phyloP scores from a whole-genome alignment of 2,888 invertebrate species.

The Lasioglossum marginatum region DNA sequence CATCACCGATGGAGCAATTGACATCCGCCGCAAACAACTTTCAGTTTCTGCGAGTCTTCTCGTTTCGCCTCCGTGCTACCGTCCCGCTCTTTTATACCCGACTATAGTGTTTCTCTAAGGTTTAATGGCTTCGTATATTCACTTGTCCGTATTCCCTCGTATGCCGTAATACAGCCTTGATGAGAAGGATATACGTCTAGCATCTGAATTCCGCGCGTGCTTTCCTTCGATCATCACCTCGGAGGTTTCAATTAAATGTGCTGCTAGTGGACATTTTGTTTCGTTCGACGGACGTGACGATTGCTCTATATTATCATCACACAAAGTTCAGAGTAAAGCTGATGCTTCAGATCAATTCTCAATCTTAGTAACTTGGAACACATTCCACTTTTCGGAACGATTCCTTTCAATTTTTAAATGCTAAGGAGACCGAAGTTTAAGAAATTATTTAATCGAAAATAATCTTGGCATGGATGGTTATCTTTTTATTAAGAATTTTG shows the following conservation, averaged over 20 bases:
- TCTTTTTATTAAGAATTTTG: not conserved
- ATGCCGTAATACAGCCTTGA: slow-evolving; percentile 63
- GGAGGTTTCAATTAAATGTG: slow-evolving; percentile 44
- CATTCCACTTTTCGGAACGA: not conserved
- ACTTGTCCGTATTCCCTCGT: slow-evolving; percentile 34
- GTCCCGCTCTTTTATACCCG: slow-evolving; percentile 18
- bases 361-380: not conserved
- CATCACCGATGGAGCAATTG: slow-evolving; percentile 46
- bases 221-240: slow-evolving; percentile 46
- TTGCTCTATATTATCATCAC: not conserved
- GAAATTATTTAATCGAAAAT: not conserved
- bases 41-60: slow-evolving; percentile 66
- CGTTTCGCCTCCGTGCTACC: slow-evolving; percentile 26
- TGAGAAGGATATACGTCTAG: slow-evolving; percentile 54
- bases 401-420: not conserved
- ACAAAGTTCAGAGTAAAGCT: not conserved
- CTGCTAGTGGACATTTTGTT: slow-evolving; percentile 14
- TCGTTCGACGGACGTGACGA: not conserved
- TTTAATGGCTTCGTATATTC: slow-evolving; percentile 54
- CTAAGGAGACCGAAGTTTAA: not conserved
- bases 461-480: not conserved
- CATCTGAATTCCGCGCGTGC: slow-evolving; percentile 60
- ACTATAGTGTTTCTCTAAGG: slow-evolving; percentile 29
- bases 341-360: not conserved
- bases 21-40: slow-evolving; percentile 70